Conservation (phyloP, 2,113 vertebrate species). For the Mellivora capensis region DNA sequence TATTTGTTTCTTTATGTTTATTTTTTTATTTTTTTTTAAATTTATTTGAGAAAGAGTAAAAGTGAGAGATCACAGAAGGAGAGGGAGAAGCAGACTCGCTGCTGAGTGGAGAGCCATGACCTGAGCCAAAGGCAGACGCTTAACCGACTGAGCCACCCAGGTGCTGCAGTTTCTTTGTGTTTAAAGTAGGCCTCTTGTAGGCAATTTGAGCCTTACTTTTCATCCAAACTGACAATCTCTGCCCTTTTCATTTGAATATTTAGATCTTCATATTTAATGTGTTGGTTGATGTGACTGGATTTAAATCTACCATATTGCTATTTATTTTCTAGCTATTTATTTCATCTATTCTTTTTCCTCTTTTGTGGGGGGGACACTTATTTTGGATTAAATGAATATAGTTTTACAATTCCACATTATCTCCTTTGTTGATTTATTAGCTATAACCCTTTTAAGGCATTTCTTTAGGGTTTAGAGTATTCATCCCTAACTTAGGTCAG, state of each 20-base stretch:
- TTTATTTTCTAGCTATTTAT: not conserved
- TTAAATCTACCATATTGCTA: not conserved
- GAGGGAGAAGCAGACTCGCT: too few relatives aligned
- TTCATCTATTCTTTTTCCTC: not conserved
- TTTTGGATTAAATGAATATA: not conserved
- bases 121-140: too few relatives aligned
- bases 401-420: not conserved
- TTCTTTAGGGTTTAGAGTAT: not conserved
- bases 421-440: not conserved
- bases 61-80: too few relatives aligned
- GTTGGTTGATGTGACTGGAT: not conserved
- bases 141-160: too few relatives aligned
- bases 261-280: not conserved
- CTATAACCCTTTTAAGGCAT: not conserved
- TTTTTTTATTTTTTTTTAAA: too few relatives aligned
- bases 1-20: not conserved
- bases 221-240: not conserved
- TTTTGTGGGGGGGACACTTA: not conserved
- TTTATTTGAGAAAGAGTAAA: too few relatives aligned
- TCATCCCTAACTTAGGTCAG: not conserved
- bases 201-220: not conserved
- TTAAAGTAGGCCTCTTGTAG: not conserved
- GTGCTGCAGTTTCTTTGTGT: not conserved
- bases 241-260: not conserved
- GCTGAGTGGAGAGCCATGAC: too few relatives aligned